phyloP scores from a whole-genome alignment of 2,113 vertebrate species.

The Centropus bengalensis region DNA sequence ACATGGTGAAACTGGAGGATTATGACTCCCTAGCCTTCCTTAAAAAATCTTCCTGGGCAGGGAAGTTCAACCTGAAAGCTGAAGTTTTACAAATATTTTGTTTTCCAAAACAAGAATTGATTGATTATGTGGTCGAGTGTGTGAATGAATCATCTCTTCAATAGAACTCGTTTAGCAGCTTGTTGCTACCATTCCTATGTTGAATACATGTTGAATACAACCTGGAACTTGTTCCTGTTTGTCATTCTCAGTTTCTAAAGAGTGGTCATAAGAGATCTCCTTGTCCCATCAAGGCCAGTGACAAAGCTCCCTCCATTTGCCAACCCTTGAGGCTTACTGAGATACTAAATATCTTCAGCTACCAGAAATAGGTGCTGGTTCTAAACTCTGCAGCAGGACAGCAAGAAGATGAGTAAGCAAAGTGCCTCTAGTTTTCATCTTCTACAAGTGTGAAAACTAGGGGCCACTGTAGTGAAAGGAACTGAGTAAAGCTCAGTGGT shows the following conservation, averaged over 20 bases:
- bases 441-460: background rate
- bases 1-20: background rate
- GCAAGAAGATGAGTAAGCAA: background rate
- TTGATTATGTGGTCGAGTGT: background rate
- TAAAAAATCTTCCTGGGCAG: background rate
- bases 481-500: background rate
- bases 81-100: background rate
- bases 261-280: background rate
- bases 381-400: background rate
- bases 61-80: background rate
- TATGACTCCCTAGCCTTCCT: background rate
- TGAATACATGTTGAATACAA: background rate
- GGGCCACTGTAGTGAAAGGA: background rate
- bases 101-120: background rate
- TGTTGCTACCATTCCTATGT: background rate
- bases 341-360: background rate
- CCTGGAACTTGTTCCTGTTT: background rate
- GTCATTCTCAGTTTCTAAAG: background rate
- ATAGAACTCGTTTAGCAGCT: background rate
- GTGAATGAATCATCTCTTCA: background rate
- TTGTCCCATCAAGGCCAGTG: background rate
- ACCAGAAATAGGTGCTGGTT: background rate
- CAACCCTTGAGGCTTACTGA: background rate
- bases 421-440: background rate
- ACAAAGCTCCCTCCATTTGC: background rate